Conservation (phyloP, 2,797 vertebrate species). For the Iguana delicatissima region DNA sequence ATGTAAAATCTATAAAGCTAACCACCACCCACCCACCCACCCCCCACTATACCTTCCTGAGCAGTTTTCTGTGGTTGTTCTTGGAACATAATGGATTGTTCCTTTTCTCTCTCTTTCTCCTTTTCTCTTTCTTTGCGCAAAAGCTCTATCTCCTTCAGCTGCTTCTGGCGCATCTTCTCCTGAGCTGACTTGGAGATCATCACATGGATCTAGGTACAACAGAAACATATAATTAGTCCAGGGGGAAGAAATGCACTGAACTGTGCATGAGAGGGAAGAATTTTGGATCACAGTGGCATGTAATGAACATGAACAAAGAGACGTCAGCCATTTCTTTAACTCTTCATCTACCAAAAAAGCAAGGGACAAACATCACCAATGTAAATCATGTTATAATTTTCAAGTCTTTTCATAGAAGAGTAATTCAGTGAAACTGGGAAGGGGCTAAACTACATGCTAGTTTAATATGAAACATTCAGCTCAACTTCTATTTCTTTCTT, state of each 20-base stretch:
- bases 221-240: conserved; percentile 43
- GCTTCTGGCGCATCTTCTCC: conserved; percentile 70
- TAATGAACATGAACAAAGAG: neutral
- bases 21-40: too few relatives aligned
- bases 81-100: conserved; percentile 14
- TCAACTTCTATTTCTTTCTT: neutral
- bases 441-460: neutral
- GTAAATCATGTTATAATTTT: neutral
- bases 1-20: neutral
- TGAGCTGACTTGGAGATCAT: conserved; percentile 72
- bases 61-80: neutral
- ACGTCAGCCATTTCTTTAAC: neutral
- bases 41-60: conserved; percentile 41
- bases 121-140: neutral
- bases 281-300: neutral
- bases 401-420: neutral
- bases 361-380: neutral
- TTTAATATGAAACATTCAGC: neutral
- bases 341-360: neutral
- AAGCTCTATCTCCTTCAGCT: conserved; percentile 57
- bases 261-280: neutral
- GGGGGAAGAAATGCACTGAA: neutral
- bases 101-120: conserved; percentile 34
- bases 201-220: conserved; percentile 66
- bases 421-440: neutral